Base-by-base conservation (phyloP, 2,888 invertebrate genomes). In the Andrena praecox region DNA sequence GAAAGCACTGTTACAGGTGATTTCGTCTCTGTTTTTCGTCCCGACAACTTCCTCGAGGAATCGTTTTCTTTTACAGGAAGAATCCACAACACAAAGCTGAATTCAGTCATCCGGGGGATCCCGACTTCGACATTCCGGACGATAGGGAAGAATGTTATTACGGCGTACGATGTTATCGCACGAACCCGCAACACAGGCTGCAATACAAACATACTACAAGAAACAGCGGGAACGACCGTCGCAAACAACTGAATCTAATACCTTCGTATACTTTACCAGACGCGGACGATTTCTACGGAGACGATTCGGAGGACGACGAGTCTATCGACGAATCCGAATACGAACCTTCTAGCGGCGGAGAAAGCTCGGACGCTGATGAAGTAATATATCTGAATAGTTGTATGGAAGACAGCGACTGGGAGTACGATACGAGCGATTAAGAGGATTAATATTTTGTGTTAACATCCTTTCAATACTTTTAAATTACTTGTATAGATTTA, bases 81-180 rank as follows among this genome's bases (percentile, higher is more conserved):
- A 96, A 96, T 92, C 94, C 95, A 0, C 92, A 93, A 4, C 97
- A 97, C 92, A 95, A 94, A 85, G 90, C 91, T 20, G 94, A 95
- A 88, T 96, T 95, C 92, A 95, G 96, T 83, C 97, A 97, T 94
- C 96, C 96, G 0, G 93, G 94, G 0, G 96, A 97, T 93, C 35
- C 93, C 0, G 96, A 96, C 93, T 96, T 95, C 94, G 94, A 94
- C 4, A 89, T 89, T 54, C 85, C 89, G 16, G 93, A 94, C 78
- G 82, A 90, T 20, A 94, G 95, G 67, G 95, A 95, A 7, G 93
- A 92, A 68, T 97, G 97, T 87, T 95, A 95, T 27, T 96, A 94
- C 90, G 96, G 96, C 1, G 92, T 93, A 10, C 87, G 89, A 5
- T 97, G 96, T 91, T 95, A 95, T 85, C 94, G 95, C 54, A 94